Conservation (phyloP, 2,888 invertebrate species). For the Enchytraeus crypticus region DNA sequence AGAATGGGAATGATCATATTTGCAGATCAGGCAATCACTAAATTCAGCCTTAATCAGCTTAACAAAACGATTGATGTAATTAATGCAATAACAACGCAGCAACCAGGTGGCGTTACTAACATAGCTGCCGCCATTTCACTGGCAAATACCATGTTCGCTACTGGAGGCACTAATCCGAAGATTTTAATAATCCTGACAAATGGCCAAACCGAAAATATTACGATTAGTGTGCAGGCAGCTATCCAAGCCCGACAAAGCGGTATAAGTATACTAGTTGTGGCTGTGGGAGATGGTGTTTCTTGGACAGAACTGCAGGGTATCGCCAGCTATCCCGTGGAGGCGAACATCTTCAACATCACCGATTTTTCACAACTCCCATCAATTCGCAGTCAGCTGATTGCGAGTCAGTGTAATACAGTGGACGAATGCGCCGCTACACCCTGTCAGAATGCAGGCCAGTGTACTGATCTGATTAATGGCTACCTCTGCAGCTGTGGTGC, state of each 20-base stretch:
- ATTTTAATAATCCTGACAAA: constrained; percentile 6
- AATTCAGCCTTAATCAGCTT: neutral
- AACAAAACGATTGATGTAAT: neutral
- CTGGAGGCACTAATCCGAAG: constrained; percentile 6
- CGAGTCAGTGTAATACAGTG: constrained; percentile 9
- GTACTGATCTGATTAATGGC: constrained; percentile 12
- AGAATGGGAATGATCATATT: constrained; percentile 1
- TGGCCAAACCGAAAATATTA: neutral
- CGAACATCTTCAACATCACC: constrained; percentile 17
- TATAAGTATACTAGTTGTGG: constrained; percentile 14
- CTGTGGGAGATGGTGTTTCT: constrained; percentile 13
- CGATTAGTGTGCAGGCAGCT: constrained; percentile 18
- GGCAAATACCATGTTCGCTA: constrained; percentile 7
- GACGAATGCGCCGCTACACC: constrained; percentile 20
- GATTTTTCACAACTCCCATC: constrained; percentile 6
- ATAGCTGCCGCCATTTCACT: neutral
- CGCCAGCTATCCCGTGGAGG: constrained; percentile 15
- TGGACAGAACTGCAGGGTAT: constrained; percentile 13
- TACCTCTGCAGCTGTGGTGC: constrained; percentile 5
- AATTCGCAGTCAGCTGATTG: constrained; percentile 7
- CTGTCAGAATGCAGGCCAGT: constrained; percentile 22
- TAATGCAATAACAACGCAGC: neutral
- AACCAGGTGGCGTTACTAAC: constrained; percentile 1
- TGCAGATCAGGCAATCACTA: neutral
- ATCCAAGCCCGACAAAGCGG: constrained; percentile 11